Evolutionary conservation across 1,140 invertebrate genomes (phyloP).

Genomic region (Stegodyphus mimosarum): DNA sequence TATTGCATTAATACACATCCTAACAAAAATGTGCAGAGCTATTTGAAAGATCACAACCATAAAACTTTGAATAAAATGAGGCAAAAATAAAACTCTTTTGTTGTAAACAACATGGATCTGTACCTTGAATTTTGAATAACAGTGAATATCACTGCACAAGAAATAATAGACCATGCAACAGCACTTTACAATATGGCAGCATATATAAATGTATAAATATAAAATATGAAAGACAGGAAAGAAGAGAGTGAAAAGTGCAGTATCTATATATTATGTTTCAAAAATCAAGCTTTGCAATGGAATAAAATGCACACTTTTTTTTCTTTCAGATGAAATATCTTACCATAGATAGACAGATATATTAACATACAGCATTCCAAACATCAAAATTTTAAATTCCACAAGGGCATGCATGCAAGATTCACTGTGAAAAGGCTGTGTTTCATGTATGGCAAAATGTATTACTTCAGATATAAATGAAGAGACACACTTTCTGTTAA

Average conservation of each 20-base stretch:
- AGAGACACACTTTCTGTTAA: too few relatives aligned
- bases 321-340: background rate
- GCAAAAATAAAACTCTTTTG: background rate
- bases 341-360: slow-evolving; percentile 9
- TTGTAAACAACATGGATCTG: background rate
- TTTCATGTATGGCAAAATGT: too few relatives aligned
- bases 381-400: slow-evolving; percentile 4
- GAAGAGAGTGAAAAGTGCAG: slow-evolving; percentile 17
- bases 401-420: background rate
- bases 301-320: too few relatives aligned
- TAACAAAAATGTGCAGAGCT: too few relatives aligned
- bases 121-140: background rate
- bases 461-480: too few relatives aligned
- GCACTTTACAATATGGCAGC: slow-evolving; percentile 7
- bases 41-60: too few relatives aligned
- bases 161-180: slow-evolving; percentile 44
- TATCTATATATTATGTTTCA: background rate
- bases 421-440: too few relatives aligned
- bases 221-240: background rate
- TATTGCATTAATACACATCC: too few relatives aligned
- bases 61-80: background rate
- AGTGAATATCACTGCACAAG: slow-evolving; percentile 25
- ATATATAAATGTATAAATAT: slow-evolving; percentile 7
- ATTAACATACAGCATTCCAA: slow-evolving; percentile 39
- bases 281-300: background rate